Conservation (phyloP, 1,140 invertebrate species). For the Ruditapes philippinarum region DNA sequence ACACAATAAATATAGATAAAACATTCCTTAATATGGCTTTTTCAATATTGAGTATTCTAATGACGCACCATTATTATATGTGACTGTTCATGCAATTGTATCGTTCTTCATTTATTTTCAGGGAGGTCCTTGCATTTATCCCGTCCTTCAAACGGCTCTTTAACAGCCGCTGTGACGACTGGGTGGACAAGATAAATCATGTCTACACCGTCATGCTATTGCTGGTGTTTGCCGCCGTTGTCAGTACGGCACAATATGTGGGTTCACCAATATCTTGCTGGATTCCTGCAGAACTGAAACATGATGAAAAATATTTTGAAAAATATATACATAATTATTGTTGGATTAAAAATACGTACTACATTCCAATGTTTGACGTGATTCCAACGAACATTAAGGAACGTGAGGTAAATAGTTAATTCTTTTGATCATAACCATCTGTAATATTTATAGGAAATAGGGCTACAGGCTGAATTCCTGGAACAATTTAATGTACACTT, state of each 20-base stretch:
- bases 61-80: too few species aligned
- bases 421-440: too few species aligned
- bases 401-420: constrained; percentile 77
- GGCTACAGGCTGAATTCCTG: too few species aligned
- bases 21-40: too few species aligned
- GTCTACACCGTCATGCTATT: constrained; percentile 77
- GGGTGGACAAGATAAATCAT: constrained; percentile 74
- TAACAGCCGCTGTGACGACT: constrained; percentile 66
- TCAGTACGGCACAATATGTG: constrained; percentile 91
- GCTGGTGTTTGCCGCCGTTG: constrained; percentile 74
- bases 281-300: constrained; percentile 74
- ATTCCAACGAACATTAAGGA: constrained; percentile 73
- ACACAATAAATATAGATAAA: too few species aligned
- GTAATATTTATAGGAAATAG: too few species aligned
- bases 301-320: constrained; percentile 1
- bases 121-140: background rate
- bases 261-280: constrained; percentile 88
- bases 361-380: constrained; percentile 78
- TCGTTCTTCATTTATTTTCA: too few species aligned
- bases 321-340: constrained; percentile 90
- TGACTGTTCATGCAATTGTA: too few species aligned
- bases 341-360: constrained; percentile 98
- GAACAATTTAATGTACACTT: too few species aligned
- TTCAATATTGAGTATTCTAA: too few species aligned
- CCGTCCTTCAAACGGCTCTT: background rate